Conservation (phyloP, 2,113 vertebrate species). For the Plecotus auritus region DNA sequence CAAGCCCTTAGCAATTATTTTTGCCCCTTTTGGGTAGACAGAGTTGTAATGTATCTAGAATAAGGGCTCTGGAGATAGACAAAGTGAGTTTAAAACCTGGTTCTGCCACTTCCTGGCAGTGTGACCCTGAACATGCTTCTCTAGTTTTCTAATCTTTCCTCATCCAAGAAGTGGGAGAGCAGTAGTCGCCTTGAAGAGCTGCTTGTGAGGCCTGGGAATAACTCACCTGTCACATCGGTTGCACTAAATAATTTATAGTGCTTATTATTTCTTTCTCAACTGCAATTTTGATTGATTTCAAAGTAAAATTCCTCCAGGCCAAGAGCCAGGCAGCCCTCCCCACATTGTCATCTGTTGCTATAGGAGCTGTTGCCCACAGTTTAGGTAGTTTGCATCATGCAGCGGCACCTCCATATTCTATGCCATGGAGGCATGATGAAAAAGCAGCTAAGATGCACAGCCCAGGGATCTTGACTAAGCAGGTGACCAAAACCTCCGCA, state of each 20-base stretch:
- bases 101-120: background rate
- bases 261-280: background rate
- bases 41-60: background rate
- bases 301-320: background rate
- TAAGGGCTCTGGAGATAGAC: background rate
- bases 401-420: background rate
- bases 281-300: constrained; percentile 9
- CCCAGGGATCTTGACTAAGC: constrained; percentile 12
- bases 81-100: background rate
- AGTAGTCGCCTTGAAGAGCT: background rate
- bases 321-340: background rate
- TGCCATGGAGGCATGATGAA: constrained; percentile 59
- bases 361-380: constrained; percentile 41
- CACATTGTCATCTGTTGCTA: background rate
- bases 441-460: constrained; percentile 5
- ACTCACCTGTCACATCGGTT: background rate
- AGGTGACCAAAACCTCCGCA: background rate
- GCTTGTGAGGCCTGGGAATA: background rate
- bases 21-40: background rate
- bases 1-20: background rate
- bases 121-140: background rate
- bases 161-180: background rate
- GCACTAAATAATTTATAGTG: background rate
- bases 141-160: background rate
- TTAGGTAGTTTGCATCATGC: constrained; percentile 67